phyloP scores from a whole-genome alignment of 1,140 invertebrate genomes.

The Agrilus planipennis region DNA sequence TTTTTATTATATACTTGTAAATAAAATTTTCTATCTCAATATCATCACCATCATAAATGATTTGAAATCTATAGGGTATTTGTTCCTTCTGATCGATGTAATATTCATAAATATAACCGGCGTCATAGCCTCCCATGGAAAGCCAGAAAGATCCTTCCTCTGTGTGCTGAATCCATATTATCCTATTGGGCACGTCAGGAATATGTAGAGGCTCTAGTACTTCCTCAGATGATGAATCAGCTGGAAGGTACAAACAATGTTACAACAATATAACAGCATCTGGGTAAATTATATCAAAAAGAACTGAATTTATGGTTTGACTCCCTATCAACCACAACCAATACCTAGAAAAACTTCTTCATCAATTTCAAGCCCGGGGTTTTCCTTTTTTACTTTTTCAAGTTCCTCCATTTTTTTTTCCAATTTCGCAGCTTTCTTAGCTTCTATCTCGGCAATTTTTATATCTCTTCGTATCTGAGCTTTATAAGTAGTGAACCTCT shows the following conservation, averaged over 20 bases:
- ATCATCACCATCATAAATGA: conserved; percentile 40
- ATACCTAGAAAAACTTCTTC: conserved; percentile 43
- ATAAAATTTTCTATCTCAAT: conserved; percentile 42
- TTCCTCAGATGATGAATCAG: conserved; percentile 40
- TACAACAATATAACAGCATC: no score
- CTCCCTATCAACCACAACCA: not conserved
- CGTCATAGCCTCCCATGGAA: conserved; percentile 54
- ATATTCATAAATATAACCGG: conserved; percentile 64
- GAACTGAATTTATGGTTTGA: not conserved
- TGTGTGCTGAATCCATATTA: conserved; percentile 41
- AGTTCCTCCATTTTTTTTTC: conserved; percentile 42
- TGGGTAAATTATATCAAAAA: no score
- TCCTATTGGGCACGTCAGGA: conserved; percentile 41
- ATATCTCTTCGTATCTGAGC: conserved; percentile 41
- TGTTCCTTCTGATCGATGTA: conserved; percentile 28
- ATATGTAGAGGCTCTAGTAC: conserved; percentile 43
- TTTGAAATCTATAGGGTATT: conserved; percentile 32
- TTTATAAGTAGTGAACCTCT: conserved; percentile 46
- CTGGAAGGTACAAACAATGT: no score
- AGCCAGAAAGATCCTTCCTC: conserved; percentile 40
- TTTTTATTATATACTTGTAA: conserved; percentile 35
- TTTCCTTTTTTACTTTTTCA: conserved; percentile 38
- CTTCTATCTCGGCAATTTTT: conserved; percentile 31
- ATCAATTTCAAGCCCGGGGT: conserved; percentile 45
- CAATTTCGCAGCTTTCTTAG: conserved; percentile 39